phyloP scores from a whole-genome alignment of 1,140 invertebrate species.

The Maconellicoccus hirsutus region DNA sequence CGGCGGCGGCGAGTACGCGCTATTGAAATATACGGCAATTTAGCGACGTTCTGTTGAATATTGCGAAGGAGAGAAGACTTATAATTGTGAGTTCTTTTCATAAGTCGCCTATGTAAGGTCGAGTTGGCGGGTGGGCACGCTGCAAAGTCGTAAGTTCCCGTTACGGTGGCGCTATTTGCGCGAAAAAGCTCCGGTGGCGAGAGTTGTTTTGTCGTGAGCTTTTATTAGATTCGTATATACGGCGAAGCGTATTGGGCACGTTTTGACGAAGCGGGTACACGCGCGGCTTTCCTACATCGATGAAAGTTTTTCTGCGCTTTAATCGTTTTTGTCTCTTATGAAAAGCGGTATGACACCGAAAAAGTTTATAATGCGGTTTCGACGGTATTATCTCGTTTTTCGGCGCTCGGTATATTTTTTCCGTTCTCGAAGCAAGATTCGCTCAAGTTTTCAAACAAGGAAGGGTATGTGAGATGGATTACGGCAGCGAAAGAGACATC shows the following conservation, averaged over 20 bases:
- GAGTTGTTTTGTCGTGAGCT: background rate
- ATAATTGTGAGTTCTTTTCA: background rate
- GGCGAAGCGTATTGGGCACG: no score
- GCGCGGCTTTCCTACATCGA: background rate
- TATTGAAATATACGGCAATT: background rate
- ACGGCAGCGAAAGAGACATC: no score
- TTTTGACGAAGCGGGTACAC: no score
- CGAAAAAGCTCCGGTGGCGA: background rate
- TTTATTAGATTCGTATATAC: conserved; percentile 2
- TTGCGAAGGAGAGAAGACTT: background rate
- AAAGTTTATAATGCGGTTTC: background rate
- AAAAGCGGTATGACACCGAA: conserved; percentile 7
- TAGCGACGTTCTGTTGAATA: background rate
- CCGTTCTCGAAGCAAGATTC: no score
- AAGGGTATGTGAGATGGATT: no score
- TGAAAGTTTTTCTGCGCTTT: background rate
- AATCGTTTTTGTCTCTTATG: conserved; percentile 9
- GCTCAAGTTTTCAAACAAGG: no score
- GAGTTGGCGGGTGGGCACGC: no score
- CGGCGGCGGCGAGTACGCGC: background rate
- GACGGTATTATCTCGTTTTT: background rate
- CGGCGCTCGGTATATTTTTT: background rate
- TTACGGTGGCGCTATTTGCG: background rate
- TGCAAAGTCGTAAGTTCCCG: background rate
- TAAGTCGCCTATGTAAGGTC: background rate